phyloP scores from a whole-genome alignment of 1,140 invertebrate species.

The Leptinotarsa lineolata region DNA sequence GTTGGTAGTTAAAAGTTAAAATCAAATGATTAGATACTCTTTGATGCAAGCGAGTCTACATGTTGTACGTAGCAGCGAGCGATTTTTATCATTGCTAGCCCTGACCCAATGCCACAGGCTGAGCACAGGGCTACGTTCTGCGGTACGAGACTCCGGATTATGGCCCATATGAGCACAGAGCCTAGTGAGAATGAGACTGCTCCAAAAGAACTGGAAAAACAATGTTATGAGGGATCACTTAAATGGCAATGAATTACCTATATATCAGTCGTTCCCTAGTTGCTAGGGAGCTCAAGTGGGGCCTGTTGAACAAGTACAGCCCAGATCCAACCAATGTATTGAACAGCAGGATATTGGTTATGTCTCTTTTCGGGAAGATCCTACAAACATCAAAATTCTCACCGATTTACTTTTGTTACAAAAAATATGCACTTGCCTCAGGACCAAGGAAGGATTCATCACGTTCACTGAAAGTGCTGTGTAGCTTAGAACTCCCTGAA shows the following conservation, averaged over 20 bases:
- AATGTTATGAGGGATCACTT: constrained; percentile 23
- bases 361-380: constrained; percentile 62
- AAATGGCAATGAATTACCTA: constrained; percentile 57
- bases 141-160: constrained; percentile 69
- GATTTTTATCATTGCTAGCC: constrained; percentile 63
- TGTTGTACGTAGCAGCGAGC: constrained; percentile 62
- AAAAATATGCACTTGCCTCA: constrained; percentile 56
- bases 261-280: constrained; percentile 57
- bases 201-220: constrained; percentile 63
- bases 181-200: constrained; percentile 72
- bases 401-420: neutral
- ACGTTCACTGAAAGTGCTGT: constrained; percentile 67
- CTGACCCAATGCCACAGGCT: constrained; percentile 64
- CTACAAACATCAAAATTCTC: constrained; percentile 53
- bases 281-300: constrained; percentile 61
- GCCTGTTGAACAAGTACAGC: constrained; percentile 67
- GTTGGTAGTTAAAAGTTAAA: neutral
- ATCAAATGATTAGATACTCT: constrained; percentile 32
- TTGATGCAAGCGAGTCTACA: constrained; percentile 48
- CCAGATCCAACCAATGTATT: constrained; percentile 64
- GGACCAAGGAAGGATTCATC: constrained; percentile 67
- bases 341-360: constrained; percentile 64
- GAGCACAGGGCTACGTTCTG: constrained; percentile 65
- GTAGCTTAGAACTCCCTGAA: constrained; percentile 65
- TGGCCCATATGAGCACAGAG: constrained; percentile 73